These are phyloP conservation scores for Discoglossus pictus DNA, from an alignment of 2,797 vertebrate species.

Conservation along the genomic window DNA sequence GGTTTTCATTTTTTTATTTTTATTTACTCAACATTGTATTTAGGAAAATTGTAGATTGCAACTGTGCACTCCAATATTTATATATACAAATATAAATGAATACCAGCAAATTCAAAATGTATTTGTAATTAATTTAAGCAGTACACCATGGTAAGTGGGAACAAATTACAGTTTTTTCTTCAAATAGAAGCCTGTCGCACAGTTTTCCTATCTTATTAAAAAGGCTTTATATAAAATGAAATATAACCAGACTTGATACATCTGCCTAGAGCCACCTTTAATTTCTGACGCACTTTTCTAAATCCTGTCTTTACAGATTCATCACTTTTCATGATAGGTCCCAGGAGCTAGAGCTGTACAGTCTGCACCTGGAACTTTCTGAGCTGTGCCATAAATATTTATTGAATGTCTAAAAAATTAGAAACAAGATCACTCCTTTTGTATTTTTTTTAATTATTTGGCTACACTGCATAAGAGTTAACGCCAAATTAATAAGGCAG, in stretches of 20 bases:
- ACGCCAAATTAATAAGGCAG: no score
- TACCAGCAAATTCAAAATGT: conserved; percentile 1
- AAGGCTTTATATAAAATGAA: not conserved
- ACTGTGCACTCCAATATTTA: no score
- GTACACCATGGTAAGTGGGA: conserved; percentile 15
- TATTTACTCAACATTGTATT: no score
- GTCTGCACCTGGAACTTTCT: not conserved
- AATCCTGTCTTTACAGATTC: conserved; percentile 27
- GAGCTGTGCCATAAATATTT: conserved; percentile 17
- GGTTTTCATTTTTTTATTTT: no score
- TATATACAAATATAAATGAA: conserved; percentile 8
- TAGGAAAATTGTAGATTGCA: no score
- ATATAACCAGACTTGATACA: conserved; percentile 15
- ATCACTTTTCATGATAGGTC: conserved; percentile 26
- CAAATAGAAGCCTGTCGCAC: conserved; percentile 15
- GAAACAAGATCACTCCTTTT: no score
- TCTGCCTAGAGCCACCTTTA: conserved; percentile 21
- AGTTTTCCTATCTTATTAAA: conserved; percentile 25
- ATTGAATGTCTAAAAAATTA: conserved; percentile 2
- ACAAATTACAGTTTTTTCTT: conserved; percentile 27
- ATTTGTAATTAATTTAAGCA: conserved; percentile 28
- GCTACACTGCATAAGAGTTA: no score
- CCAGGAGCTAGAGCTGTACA: not conserved
- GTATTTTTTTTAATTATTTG: no score
- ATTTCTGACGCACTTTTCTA: conserved; percentile 23